Conservation (phyloP, 2,113 vertebrate genomes). For the Cephalopterus ornatus region DNA sequence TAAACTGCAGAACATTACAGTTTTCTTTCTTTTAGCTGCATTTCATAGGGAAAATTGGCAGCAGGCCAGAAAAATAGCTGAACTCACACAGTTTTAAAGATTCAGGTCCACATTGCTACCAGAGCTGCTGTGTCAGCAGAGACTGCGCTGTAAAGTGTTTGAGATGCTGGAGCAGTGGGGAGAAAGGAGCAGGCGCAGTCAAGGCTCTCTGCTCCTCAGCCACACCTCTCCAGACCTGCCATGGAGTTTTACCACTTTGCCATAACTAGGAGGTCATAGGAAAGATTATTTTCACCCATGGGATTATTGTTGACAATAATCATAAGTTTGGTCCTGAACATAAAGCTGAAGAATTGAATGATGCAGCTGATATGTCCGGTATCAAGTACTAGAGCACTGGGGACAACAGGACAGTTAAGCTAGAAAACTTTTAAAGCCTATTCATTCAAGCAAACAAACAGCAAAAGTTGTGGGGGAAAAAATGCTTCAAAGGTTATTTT, state of each 20-base stretch:
- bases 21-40: not conserved
- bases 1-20: not conserved
- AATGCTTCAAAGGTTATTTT: not conserved
- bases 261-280: not conserved
- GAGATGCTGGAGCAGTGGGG: not conserved
- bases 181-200: not conserved
- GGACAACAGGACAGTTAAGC: not conserved
- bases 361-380: not conserved
- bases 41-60: not conserved
- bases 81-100: not conserved
- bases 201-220: not conserved
- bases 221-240: not conserved
- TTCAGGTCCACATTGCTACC: not conserved
- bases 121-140: not conserved
- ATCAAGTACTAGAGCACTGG: not conserved
- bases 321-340: not conserved
- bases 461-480: not conserved
- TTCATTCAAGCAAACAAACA: not conserved
- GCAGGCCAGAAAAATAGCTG: not conserved
- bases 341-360: not conserved
- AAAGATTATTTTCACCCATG: not conserved
- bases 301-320: not conserved
- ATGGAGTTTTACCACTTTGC: accelerated
- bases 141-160: not conserved
- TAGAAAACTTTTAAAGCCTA: not conserved